These are phyloP conservation scores for Buceros bicornis DNA, from an alignment of 2,797 vertebrate genomes.

Conservation along the genomic window DNA sequence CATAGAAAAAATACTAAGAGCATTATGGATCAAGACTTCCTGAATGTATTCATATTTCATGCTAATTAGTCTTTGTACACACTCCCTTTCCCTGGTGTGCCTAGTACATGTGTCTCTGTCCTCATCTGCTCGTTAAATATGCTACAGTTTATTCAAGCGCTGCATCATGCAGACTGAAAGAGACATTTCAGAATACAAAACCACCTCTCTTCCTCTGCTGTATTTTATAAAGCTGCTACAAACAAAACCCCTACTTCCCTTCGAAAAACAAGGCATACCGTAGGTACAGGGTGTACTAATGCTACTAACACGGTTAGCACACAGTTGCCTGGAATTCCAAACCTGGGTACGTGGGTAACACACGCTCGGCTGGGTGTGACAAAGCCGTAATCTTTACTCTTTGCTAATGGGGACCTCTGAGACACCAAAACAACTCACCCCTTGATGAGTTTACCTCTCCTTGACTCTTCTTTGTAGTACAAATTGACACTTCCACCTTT, in stretches of 20 bases:
- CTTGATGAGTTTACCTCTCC: not conserved
- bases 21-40: constrained; percentile 81
- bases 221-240: constrained; percentile 43
- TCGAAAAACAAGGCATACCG: constrained; percentile 26
- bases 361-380: constrained; percentile 5
- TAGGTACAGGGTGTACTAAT: not conserved
- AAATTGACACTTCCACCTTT: not conserved
- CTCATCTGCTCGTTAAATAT: constrained; percentile 86
- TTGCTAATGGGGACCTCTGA: constrained; percentile 68
- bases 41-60: constrained; percentile 83
- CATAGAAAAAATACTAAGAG: constrained; percentile 71
- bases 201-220: constrained; percentile 45
- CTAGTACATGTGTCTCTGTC: constrained; percentile 84
- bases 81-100: constrained; percentile 77
- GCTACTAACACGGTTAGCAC: constrained; percentile 38
- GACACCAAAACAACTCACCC: not conserved
- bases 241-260: not conserved
- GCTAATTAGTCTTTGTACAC: constrained; percentile 82
- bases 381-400: constrained; percentile 47
- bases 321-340: constrained; percentile 30
- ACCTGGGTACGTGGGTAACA: constrained; percentile 28
- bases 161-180: constrained; percentile 73
- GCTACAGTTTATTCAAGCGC: constrained; percentile 82
- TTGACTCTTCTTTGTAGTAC: not conserved
- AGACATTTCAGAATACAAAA: constrained; percentile 60